Evolutionary conservation across 2,888 invertebrate species (phyloP).

Genomic region (Tetropium fuscum): DNA sequence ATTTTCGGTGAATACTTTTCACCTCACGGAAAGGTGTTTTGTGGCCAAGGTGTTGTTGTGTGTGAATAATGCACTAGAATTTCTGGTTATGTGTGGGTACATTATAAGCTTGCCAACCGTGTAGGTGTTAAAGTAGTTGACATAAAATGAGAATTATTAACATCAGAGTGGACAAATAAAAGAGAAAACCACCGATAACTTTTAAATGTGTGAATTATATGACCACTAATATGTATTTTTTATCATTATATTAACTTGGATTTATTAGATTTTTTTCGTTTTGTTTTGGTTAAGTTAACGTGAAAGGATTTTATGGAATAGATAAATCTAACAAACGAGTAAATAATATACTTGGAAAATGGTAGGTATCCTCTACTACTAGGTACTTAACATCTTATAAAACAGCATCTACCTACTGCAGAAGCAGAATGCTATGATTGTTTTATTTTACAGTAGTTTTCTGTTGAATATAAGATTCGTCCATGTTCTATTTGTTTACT

Average conservation of each 20-base stretch:
- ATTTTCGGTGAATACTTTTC: slow-evolving; percentile 47
- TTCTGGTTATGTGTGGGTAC: slow-evolving; percentile 13
- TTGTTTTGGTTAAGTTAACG: too few species aligned
- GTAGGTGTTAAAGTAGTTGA: slow-evolving; percentile 18
- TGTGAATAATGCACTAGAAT: slow-evolving; percentile 12
- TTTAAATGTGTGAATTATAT: slow-evolving; percentile 1
- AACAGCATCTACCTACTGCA: too few species aligned
- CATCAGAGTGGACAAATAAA: slow-evolving; percentile 10
- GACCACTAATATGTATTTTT: background rate
- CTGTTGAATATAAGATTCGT: too few species aligned
- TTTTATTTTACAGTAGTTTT: too few species aligned
- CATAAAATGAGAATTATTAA: slow-evolving; percentile 10
- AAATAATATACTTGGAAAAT: too few species aligned
- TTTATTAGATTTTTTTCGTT: background rate
- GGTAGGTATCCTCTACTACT: too few species aligned
- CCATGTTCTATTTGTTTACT: too few species aligned
- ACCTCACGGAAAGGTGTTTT: slow-evolving; percentile 11
- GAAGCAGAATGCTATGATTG: too few species aligned
- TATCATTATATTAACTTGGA: background rate
- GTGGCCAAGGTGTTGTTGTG: slow-evolving; percentile 6
- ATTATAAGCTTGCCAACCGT: slow-evolving; percentile 14
- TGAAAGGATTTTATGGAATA: too few species aligned
- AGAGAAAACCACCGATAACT: slow-evolving; percentile 3
- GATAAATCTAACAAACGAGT: too few species aligned
- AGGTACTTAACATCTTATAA: too few species aligned